Evolutionary conservation across 2,888 invertebrate species (phyloP).

Genomic region (Heliconius aoede): DNA sequence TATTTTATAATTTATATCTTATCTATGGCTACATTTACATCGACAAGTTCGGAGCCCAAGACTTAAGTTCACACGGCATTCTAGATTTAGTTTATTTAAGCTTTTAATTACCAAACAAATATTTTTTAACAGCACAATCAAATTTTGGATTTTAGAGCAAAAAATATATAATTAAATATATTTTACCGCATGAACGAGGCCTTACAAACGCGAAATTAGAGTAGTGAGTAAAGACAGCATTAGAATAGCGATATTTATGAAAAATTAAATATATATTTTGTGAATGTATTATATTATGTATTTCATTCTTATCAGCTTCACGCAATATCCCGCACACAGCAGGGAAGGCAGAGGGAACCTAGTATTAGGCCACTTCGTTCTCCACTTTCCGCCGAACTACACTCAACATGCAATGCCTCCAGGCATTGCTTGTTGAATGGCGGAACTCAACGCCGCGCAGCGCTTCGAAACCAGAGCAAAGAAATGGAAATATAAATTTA

Average conservation of each 20-base stretch:
- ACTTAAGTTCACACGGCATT: constrained; percentile 8
- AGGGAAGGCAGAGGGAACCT: not conserved
- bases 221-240: constrained; percentile 7
- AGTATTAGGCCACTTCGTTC: not conserved
- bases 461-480: too few relatives aligned
- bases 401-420: too few relatives aligned
- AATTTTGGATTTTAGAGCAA: not conserved
- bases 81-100: not conserved
- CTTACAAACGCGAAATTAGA: not conserved
- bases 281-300: too few relatives aligned
- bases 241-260: constrained; percentile 1
- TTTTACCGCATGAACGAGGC: not conserved
- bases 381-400: not conserved
- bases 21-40: constrained; percentile 7
- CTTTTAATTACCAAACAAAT: not conserved
- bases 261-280: not conserved
- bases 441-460: too few relatives aligned
- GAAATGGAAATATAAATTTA: too few relatives aligned
- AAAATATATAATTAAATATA: not conserved
- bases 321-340: not conserved
- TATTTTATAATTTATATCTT: constrained; percentile 13
- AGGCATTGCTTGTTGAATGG: too few relatives aligned
- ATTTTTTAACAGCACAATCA: not conserved
- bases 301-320: too few relatives aligned
- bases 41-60: constrained; percentile 2